Evolutionary conservation across 2,888 invertebrate species (phyloP).

Genomic region (Parthenolecanium corni): DNA sequence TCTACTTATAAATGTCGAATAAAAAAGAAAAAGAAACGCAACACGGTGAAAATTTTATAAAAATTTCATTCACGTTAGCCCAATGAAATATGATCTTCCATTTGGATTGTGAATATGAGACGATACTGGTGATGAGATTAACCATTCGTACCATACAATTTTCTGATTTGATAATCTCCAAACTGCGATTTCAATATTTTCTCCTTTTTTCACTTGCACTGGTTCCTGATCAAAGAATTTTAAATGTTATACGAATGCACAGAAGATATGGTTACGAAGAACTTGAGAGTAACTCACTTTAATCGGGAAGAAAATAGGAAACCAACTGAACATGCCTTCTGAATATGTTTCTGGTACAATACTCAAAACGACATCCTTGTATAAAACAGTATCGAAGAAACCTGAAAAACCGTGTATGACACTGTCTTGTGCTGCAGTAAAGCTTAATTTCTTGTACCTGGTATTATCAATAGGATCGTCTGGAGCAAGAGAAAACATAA

Average conservation of each 20-base stretch:
- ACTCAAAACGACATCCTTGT: slow-evolving; percentile 72
- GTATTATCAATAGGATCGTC: slow-evolving; percentile 12
- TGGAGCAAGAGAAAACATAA: background rate
- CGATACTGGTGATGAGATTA: slow-evolving; percentile 50
- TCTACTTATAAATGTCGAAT: too few relatives aligned
- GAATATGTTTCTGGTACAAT: slow-evolving; percentile 83
- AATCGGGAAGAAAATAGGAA: slow-evolving; percentile 88
- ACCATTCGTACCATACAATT: slow-evolving; percentile 96
- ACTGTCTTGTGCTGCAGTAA: slow-evolving; percentile 59
- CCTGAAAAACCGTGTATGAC: slow-evolving; percentile 91
- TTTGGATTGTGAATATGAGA: slow-evolving; percentile 56
- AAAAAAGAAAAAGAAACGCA: too few relatives aligned
- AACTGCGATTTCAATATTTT: slow-evolving; percentile 64
- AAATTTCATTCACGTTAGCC: slow-evolving; percentile 15
- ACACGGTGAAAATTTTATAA: too few relatives aligned
- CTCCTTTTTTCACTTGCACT: slow-evolving; percentile 55
- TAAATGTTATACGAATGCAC: background rate
- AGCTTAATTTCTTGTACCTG: slow-evolving; percentile 37
- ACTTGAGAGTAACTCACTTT: slow-evolving; percentile 45
- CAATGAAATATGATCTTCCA: slow-evolving; percentile 59
- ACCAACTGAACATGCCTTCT: slow-evolving; percentile 93
- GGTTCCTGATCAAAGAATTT: slow-evolving; percentile 49
- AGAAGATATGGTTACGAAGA: background rate
- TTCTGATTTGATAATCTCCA: slow-evolving; percentile 71
- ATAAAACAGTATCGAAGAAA: slow-evolving; percentile 82